These are phyloP conservation scores for Muraenolepis orangiensis DNA, from an alignment of 2,797 vertebrate species.

Conservation along the genomic window DNA sequence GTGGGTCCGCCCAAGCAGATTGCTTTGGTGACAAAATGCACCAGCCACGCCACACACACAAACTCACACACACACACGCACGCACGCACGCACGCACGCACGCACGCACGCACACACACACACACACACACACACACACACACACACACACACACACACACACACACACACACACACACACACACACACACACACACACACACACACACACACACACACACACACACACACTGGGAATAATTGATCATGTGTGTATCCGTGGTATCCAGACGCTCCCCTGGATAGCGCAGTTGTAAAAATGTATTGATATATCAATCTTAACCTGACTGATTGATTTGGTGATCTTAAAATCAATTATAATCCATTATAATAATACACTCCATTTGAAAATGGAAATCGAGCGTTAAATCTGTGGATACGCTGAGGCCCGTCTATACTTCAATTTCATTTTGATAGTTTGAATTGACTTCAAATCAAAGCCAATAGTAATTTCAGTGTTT, in stretches of 20 bases:
- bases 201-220: too few relatives aligned
- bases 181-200: neutral
- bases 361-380: neutral
- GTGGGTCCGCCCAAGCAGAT: neutral
- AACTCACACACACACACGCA: too few relatives aligned
- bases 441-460: neutral
- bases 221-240: neutral
- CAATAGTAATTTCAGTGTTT: conserved; percentile 9
- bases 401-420: neutral
- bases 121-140: neutral
- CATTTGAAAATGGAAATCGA: neutral
- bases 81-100: too few relatives aligned
- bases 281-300: neutral
- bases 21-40: neutral
- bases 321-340: neutral
- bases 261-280: neutral
- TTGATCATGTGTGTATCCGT: neutral
- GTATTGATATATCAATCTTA: neutral
- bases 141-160: too few relatives aligned
- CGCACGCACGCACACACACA: too few relatives aligned
- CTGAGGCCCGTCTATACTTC: neutral
- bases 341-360: neutral
- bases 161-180: neutral
- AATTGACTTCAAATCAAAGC: conserved; percentile 11
- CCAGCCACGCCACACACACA: too few relatives aligned